Evolutionary conservation across 2,113 vertebrate genomes (phyloP), one percentile per base, ranked within the genome.

Genomic region (Platanista minor): DNA sequence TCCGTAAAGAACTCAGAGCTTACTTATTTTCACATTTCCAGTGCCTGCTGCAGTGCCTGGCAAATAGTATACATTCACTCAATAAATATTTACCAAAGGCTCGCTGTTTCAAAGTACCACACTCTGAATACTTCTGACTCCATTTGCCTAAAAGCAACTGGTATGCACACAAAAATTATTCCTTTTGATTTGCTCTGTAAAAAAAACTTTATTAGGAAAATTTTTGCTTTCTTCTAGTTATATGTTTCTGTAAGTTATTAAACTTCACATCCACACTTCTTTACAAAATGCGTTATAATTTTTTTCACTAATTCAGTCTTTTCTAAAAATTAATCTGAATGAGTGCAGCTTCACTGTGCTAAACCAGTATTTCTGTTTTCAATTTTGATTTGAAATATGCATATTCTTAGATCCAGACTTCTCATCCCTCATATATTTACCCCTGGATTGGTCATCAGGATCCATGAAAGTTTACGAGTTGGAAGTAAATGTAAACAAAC

Each of bases 251-350:
- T 80, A 87, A 85, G 52, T 95, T 88, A 72, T 67, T 95, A 95
- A 96, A 81, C 25, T 71, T 54, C 39, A 87, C 61, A 92, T 66
- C 17, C 59, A 36, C 23, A 83, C 17, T 86, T 91, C 46, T 71
- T 95, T 82, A 89, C 33, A 92, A 86, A 87, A 66, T 83, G 31
- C 21, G 21, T 54, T 71, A 67, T 89, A 91, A 90, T 95, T 92
- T 97, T 96, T 77, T 97, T 90, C 81, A 93, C 89, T 89, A 93
- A 96, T 88, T 91, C 80, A 36, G 46, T 61, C 23, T 21, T 93
- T 89, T 67, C n/a, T 25, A 29, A 83, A 82, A 91, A 89, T 83
- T 94, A 90, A 83, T 41, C 71, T 66, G 17, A 94, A 57, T 15
- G 57, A 77, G 54, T 67, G 8, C 87, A 82, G 12, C 25, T 36